phyloP scores from a whole-genome alignment of 2,797 vertebrate species.

The Micrastur ruficollis region DNA sequence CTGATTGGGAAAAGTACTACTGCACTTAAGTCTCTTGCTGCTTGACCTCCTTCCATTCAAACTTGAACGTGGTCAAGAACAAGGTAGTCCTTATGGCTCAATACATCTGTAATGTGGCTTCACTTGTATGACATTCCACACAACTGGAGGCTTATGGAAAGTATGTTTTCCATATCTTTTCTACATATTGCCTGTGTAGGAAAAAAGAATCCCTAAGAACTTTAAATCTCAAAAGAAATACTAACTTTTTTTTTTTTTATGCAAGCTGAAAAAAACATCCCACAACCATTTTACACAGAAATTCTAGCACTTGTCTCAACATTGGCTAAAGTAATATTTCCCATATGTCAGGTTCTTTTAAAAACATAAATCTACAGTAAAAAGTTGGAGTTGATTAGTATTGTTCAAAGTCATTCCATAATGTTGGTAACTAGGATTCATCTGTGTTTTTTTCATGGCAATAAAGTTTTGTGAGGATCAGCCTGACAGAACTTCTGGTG shows the following conservation, averaged over 20 bases:
- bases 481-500: background rate
- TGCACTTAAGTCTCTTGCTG: background rate
- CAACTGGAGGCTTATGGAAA: background rate
- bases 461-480: constrained; percentile 9
- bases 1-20: background rate
- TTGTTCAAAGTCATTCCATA: constrained; percentile 51
- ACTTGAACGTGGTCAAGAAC: background rate
- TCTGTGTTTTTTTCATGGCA: background rate
- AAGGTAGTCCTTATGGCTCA: fast-evolving
- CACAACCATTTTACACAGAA: background rate
- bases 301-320: constrained; percentile 36
- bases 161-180: background rate
- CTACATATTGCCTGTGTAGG: background rate
- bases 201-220: background rate
- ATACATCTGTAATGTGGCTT: background rate
- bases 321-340: constrained; percentile 4
- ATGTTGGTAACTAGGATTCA: constrained; percentile 25
- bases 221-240: background rate
- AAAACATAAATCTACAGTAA: constrained; percentile 34
- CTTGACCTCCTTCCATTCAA: background rate
- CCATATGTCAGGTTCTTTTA: constrained; percentile 15
- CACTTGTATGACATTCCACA: background rate
- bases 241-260: background rate
- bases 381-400: constrained; percentile 56
- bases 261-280: background rate